Evolutionary conservation across 2,113 vertebrate genomes (phyloP), one percentile per base, ranked within the genome.

Genomic region (Alosa alosa): DNA sequence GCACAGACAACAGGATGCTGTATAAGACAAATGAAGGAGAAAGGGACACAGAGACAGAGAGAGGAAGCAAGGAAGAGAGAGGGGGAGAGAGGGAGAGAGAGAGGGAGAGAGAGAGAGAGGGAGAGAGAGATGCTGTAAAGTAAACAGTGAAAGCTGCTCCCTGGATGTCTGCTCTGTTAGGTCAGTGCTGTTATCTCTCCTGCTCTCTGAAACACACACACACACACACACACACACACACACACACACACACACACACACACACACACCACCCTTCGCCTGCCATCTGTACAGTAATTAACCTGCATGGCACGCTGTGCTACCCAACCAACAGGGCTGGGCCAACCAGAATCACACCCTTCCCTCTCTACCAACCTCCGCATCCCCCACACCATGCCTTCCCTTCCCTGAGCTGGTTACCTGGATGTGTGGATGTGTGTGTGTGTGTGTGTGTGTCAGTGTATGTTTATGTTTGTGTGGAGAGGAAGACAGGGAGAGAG

Each of bases 221-320:
- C 57, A 44, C 41, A 82, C 60, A 60, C 60, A 68, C 60, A 68
- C 60, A 86, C 22, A 84, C 81, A 55, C 64, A 78, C 31, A 46
- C 72, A 20, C 83, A 75, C 52, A 22, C 82, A 87, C 84, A 81
- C 84, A 81, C 84, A 50, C 75, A 49, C 47, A 45, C 22, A 45
- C 86, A 83, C 10, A 41, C 68, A 82, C 82, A 84, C 39, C 18
- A 41, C 50, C 82, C 22, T 84, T 88, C 86, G 92, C 92, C 94
- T 91, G 87, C 96, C 96, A 96, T 96, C 96, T 97, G 96, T 94
- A 94, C 92, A 86, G 91, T 95, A 95, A 97, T 97, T 96, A 96
- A 96, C 95, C 96, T 94, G 90, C 91, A 87, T 95, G 95, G 95
- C 94, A 94, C 93, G 88, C 49, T 44, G 88, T 90, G 90, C 91